Conservation (phyloP, 2,888 invertebrate genomes). For the Ormyrus thymus region DNA sequence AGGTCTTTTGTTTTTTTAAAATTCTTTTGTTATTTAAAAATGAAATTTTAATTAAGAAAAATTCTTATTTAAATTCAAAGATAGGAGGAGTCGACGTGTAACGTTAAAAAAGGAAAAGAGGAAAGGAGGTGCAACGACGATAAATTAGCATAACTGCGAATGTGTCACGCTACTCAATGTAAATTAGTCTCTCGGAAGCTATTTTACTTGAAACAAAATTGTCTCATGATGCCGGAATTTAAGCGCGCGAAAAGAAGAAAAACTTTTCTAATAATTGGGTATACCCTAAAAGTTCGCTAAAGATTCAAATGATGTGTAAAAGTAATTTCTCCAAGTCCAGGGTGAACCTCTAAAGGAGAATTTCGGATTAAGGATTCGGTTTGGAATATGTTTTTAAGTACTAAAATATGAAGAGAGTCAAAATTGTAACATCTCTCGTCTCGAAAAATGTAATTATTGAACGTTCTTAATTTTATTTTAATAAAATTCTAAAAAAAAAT, state of each 20-base stretch:
- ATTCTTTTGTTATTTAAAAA: too few relatives aligned
- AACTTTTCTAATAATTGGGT: too few relatives aligned
- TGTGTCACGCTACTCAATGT: conserved; percentile 49
- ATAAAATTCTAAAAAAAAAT: too few relatives aligned
- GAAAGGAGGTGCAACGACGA: conserved; percentile 34
- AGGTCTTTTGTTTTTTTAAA: too few relatives aligned
- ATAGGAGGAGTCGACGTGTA: conserved; percentile 2
- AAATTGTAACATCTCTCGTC: not conserved
- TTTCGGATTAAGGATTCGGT: not conserved
- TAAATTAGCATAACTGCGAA: conserved; percentile 53
- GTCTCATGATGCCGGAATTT: conserved; percentile 32
- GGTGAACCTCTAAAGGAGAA: not conserved
- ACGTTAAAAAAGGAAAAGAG: conserved; percentile 1
- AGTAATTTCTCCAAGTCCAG: too few relatives aligned
- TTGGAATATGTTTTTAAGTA: not conserved
- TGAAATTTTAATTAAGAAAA: conserved; percentile 25
- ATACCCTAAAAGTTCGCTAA: not conserved
- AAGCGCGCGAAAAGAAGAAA: conserved; percentile 37
- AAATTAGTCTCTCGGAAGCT: conserved; percentile 39
- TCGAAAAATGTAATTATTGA: too few relatives aligned
- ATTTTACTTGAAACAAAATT: conserved; percentile 37
- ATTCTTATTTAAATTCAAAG: conserved; percentile 34
- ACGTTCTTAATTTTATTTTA: too few relatives aligned
- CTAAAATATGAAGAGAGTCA: not conserved
- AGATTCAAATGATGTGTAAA: not conserved